These are phyloP conservation scores for Ommatoiulus sabulosus DNA, from an alignment of 2,888 invertebrate genomes.

Conservation along the genomic window DNA sequence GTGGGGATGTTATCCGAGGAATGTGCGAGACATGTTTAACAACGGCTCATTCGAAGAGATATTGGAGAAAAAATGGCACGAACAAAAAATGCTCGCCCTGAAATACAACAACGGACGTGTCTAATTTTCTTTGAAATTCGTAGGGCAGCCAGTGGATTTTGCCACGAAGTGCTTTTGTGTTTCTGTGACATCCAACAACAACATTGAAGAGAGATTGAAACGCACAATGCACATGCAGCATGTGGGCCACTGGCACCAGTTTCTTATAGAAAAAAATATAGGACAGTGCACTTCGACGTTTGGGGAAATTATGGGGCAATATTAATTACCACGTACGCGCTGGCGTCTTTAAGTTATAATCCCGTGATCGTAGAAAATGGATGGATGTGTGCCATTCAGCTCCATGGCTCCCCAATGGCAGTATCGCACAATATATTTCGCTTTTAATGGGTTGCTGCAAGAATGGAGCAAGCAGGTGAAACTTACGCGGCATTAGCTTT, in stretches of 20 bases:
- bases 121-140: neutral
- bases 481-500: neutral
- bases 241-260: neutral
- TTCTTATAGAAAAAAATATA: neutral
- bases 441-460: conserved; percentile 14
- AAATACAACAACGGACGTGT: neutral
- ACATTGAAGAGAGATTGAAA: neutral
- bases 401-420: conserved; percentile 13
- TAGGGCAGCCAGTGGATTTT: neutral
- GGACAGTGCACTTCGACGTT: neutral
- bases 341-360: conserved; percentile 1
- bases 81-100: neutral
- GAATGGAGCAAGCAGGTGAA: conserved; percentile 23
- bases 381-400: conserved; percentile 41
- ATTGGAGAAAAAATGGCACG: neutral
- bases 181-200: neutral
- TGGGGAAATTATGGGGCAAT: conserved; percentile 20
- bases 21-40: neutral
- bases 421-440: neutral
- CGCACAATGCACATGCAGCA: neutral
- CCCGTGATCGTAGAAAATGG: neutral
- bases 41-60: neutral
- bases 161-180: conserved; percentile 12
- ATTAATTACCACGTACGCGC: conserved; percentile 29
- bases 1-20: neutral